These are phyloP conservation scores for Rhorus exstirpatorius DNA, from an alignment of 2,888 invertebrate species.

Conservation along the genomic window DNA sequence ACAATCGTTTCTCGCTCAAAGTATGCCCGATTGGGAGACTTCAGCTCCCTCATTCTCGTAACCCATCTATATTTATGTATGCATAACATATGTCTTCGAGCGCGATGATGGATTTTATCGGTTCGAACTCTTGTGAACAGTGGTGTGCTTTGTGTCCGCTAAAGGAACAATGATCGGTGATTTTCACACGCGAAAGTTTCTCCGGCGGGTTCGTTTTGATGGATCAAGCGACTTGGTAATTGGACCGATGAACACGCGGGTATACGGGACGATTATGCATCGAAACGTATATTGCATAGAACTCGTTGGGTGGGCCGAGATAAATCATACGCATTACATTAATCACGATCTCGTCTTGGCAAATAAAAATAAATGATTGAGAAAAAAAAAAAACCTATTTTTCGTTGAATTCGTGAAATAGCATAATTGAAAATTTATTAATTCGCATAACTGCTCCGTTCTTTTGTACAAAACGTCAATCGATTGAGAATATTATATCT, in stretches of 20 bases:
- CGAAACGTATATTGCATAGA: not conserved
- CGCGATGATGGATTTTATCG: slow-evolving; percentile 50
- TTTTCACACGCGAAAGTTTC: slow-evolving; percentile 64
- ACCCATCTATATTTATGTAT: not conserved
- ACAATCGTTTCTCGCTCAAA: slow-evolving; percentile 67
- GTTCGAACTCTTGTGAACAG: slow-evolving; percentile 56
- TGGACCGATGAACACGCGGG: slow-evolving; percentile 41
- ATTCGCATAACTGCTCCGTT: too few species aligned
- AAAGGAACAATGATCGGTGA: slow-evolving; percentile 69
- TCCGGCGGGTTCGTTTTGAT: slow-evolving; percentile 4
- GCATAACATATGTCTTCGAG: slow-evolving; percentile 18
- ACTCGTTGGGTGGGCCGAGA: slow-evolving; percentile 35
- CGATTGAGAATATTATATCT: too few species aligned
- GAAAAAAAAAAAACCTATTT: not conserved
- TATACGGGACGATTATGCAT: not conserved
- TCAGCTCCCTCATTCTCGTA: slow-evolving; percentile 18
- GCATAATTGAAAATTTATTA: too few species aligned
- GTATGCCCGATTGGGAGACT: slow-evolving; percentile 32
- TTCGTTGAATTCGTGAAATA: too few species aligned
- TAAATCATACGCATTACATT: not conserved
- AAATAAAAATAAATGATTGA: not conserved
- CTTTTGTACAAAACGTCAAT: too few species aligned
- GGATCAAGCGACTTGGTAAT: slow-evolving; percentile 33
- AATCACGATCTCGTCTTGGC: not conserved
- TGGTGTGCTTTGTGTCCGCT: slow-evolving; percentile 65